A percentile compares a stretch with the other conserved stretches of the same genome.
phyloP scores from a whole-genome alignment of 2,113 vertebrate genomes.

The Nothoprocta perdicaria region DNA sequence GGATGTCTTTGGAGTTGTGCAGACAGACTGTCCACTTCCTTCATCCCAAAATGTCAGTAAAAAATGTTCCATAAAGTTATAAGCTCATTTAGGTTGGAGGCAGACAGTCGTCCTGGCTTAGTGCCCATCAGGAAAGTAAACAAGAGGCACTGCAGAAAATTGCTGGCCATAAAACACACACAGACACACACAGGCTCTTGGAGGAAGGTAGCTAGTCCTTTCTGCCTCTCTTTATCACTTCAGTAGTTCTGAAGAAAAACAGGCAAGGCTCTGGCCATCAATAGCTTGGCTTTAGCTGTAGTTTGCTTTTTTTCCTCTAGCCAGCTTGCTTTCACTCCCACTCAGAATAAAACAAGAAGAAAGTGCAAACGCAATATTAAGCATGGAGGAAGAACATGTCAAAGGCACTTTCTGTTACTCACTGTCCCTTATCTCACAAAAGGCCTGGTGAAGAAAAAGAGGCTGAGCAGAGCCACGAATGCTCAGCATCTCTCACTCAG shows the following conservation, averaged over 20 bases:
- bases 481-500: not conserved
- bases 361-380: not conserved
- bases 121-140: conserved; percentile 49
- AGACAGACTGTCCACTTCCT: conserved; percentile 4
- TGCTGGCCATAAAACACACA: not conserved
- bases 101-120: conserved; percentile 65
- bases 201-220: conserved; percentile 14
- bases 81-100: conserved; percentile 50
- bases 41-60: conserved; percentile 32
- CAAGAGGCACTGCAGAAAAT: conserved; percentile 41
- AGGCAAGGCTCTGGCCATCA: not conserved
- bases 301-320: not conserved
- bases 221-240: conserved; percentile 43
- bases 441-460: not conserved
- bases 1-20: conserved; percentile 26
- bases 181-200: not conserved
- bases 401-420: not conserved
- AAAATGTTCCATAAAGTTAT: conserved; percentile 46
- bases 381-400: not conserved
- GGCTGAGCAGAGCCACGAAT: not conserved
- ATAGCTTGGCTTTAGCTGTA: not conserved
- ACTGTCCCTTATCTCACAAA: not conserved
- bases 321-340: not conserved
- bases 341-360: conserved; percentile 10
- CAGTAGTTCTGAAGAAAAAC: conserved; percentile 52